These are phyloP conservation scores for Scrobipalpa costella DNA, from an alignment of 2,888 invertebrate genomes.

Conservation along the genomic window DNA sequence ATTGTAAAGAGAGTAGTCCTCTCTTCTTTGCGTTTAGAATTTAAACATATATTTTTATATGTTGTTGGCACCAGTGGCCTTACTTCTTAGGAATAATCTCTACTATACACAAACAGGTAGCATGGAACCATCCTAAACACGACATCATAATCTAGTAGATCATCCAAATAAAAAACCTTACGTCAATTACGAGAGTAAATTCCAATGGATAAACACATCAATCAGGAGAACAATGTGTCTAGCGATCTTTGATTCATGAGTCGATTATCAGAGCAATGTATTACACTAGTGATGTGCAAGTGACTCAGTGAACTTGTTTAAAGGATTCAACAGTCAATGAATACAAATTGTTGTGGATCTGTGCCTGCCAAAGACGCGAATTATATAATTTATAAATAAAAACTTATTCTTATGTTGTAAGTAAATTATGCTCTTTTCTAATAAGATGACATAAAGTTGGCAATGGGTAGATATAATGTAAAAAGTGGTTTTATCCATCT, in stretches of 20 bases:
- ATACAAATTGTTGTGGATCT: background rate
- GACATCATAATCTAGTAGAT: constrained; percentile 1
- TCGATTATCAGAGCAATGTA: constrained; percentile 29
- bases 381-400: too few species aligned
- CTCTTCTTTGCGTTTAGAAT: too few species aligned
- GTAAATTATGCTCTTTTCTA: too few species aligned
- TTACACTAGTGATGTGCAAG: constrained; percentile 12
- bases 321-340: background rate
- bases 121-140: background rate
- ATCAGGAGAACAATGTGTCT: constrained; percentile 20
- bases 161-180: constrained; percentile 17
- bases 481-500: too few species aligned
- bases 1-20: too few species aligned
- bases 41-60: too few species aligned
- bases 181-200: constrained; percentile 22
- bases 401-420: too few species aligned
- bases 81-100: too few species aligned
- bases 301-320: background rate
- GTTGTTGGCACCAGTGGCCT: too few species aligned
- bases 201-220: constrained; percentile 17
- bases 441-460: too few species aligned
- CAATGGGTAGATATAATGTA: too few species aligned
- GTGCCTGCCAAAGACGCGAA: too few species aligned
- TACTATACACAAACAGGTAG: background rate
- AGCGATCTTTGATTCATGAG: constrained; percentile 30